These are phyloP conservation scores for Onychomys arenicola DNA, from an alignment of 2,797 vertebrate genomes.

Conservation along the genomic window DNA sequence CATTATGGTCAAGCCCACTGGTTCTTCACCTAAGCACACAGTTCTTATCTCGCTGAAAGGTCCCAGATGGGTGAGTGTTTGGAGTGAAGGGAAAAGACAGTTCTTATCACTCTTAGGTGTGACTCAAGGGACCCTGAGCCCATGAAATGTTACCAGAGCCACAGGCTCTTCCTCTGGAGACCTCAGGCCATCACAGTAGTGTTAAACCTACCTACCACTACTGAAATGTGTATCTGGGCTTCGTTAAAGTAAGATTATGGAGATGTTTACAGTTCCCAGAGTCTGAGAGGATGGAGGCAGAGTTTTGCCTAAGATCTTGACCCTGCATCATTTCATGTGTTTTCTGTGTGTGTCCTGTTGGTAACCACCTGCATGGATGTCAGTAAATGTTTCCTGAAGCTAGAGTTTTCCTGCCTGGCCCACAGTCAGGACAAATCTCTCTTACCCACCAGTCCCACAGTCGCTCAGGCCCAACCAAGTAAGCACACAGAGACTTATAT, in stretches of 20 bases:
- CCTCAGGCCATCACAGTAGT: not conserved
- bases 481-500: too few species aligned
- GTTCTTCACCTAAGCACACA: not conserved
- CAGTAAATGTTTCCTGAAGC: not conserved
- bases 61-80: not conserved
- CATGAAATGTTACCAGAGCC: not conserved
- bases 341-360: not conserved
- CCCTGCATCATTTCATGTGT: not conserved
- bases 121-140: not conserved
- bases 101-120: not conserved
- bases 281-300: not conserved
- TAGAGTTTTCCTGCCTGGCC: too few species aligned
- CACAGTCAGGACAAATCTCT: too few species aligned
- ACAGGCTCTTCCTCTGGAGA: not conserved
- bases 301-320: not conserved
- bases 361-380: not conserved
- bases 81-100: not conserved
- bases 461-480: too few species aligned
- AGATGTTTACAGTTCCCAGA: not conserved
- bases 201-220: not conserved
- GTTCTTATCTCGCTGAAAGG: not conserved
- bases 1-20: not conserved
- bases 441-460: too few species aligned
- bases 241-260: not conserved
- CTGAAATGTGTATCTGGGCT: not conserved